Evolutionary conservation across 1,140 invertebrate species (phyloP), one percentile per base, ranked within the genome.

Genomic region (Anoplophora glabripennis): DNA sequence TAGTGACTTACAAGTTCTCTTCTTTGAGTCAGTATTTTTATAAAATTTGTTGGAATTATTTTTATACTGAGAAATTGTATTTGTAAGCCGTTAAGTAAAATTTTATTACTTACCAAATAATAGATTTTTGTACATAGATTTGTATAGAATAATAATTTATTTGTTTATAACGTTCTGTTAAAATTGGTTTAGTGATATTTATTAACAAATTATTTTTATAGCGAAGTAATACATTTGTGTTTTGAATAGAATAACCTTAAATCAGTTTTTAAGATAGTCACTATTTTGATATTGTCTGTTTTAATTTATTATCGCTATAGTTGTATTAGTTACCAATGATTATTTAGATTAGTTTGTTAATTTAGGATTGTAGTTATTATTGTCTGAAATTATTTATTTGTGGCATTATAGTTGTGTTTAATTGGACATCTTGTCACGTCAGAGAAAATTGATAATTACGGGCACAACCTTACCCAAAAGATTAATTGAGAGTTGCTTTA

Each of bases 91-190:
- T 44, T 28, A 15, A 17, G 36, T 17, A 15, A 55, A n/a, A 51
- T 36, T 15, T 11, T 36, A 44, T 57, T 53, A 62, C 60, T 62
- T 62, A 62, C 60, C 60, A 62, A 62, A 62, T 62, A 57, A 62
- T 62, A 56, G 53, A 52, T 57, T 62, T 62, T 34, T 56, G 53
- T 51, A 57, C 53, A 47, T 51, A 28, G 35, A 42, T 35, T 41
- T 62, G 51, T 57, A 56, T 48, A 56, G 44, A 56, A 45, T 56
- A 56, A 45, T 28, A 28, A 45, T 56, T 41, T 41, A 41, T 41
- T 56, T 47, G 17, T 48, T 28, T 48, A 36, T n/a, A 48, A 37
- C 36, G 12, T 33, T 45, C 17, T 33, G 33, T 55, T 46, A 55
- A 14, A 57, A 49, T 61, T 61, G 53, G 44, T 37, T 54, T 28